phyloP scores from a whole-genome alignment of 1,140 invertebrate species.

The Phymastichus coffea region DNA sequence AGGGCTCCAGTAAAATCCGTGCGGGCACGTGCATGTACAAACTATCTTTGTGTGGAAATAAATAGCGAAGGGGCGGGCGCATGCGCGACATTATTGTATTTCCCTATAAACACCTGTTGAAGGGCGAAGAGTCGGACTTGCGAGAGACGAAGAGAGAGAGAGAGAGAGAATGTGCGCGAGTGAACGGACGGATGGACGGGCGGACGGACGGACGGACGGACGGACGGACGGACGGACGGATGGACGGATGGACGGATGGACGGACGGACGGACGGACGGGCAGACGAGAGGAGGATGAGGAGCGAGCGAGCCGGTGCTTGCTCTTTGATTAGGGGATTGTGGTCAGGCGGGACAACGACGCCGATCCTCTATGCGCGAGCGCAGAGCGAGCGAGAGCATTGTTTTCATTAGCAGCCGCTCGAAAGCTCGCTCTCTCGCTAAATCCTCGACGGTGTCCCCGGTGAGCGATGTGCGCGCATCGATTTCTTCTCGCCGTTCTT shows the following conservation, averaged over 20 bases:
- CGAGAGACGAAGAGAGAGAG: constrained; percentile 27
- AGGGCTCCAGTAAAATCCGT: too few relatives aligned
- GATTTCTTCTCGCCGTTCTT: not conserved
- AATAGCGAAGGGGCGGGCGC: too few relatives aligned
- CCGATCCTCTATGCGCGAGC: constrained; percentile 35
- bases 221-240: too few relatives aligned
- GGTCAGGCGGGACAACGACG: constrained; percentile 50
- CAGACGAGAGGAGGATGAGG: not conserved
- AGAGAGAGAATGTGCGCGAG: too few relatives aligned
- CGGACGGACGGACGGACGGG: not conserved
- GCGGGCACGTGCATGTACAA: too few relatives aligned
- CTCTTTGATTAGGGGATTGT: constrained; percentile 52
- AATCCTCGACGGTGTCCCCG: not conserved
- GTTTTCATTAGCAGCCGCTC: constrained; percentile 17
- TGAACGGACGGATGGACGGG: too few relatives aligned
- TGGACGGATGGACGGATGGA: too few relatives aligned
- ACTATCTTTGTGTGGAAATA: too few relatives aligned
- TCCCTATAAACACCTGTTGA: constrained; percentile 58
- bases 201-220: too few relatives aligned
- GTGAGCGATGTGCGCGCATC: not conserved
- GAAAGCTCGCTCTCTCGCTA: not conserved
- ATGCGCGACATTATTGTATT: constrained; percentile 58
- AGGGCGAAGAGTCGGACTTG: constrained; percentile 52
- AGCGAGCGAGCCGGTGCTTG: constrained; percentile 34
- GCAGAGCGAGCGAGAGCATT: constrained; percentile 15